Evolutionary conservation across 2,888 invertebrate genomes (phyloP).

Genomic region (Macrophya alboannulata): DNA sequence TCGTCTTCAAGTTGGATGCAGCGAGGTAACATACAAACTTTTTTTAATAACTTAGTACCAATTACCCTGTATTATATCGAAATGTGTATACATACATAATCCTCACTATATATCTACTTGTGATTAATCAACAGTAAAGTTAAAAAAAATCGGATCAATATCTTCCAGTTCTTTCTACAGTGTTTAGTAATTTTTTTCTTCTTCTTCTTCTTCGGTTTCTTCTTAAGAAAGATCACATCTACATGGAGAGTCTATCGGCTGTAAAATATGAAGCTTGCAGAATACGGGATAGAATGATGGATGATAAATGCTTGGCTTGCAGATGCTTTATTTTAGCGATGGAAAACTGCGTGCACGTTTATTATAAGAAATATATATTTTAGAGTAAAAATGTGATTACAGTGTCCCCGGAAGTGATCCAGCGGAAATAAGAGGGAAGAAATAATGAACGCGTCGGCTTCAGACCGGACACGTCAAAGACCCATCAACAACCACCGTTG

Average conservation of each 20-base stretch:
- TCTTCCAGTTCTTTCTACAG: neutral
- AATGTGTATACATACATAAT: neutral
- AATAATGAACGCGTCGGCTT: conserved; percentile 22
- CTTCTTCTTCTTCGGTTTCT: neutral
- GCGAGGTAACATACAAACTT: conserved; percentile 17
- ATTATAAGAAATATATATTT: neutral
- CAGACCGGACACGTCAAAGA: conserved; percentile 30
- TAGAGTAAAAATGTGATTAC: conserved; percentile 66
- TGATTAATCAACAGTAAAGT: conserved; percentile 5
- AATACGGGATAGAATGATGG: neutral
- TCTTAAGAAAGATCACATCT: conserved; percentile 4
- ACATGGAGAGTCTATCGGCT: neutral
- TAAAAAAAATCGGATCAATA: neutral
- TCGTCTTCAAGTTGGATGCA: neutral
- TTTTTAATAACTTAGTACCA: neutral
- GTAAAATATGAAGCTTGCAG: conserved; percentile 3
- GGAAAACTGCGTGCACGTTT: neutral
- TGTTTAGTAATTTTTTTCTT: neutral
- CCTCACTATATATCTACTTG: neutral
- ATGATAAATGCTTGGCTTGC: neutral
- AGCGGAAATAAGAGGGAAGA: conserved; percentile 46
- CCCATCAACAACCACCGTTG: conserved; percentile 27
- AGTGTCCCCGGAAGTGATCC: conserved; percentile 72
- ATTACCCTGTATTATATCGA: neutral
- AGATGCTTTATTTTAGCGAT: neutral